Evolutionary conservation across 2,888 invertebrate species (phyloP), one percentile per base, ranked within the genome.

Genomic region (Parelbella ahira): DNA sequence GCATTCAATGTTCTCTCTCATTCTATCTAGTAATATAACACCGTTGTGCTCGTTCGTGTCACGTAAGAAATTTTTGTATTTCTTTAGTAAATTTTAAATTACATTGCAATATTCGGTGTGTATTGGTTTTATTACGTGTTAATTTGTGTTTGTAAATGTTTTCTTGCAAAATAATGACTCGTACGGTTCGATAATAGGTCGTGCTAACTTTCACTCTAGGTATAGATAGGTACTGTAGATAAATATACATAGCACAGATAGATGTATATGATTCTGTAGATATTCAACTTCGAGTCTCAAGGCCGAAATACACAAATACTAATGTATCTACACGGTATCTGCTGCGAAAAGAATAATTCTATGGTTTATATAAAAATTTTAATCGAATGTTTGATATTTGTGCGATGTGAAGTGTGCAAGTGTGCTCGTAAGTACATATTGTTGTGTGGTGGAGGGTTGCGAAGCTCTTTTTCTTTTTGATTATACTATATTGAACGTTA

Each of bases 31-130:
- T 86, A 87, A 87, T 87, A 82, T 86, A 86, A 87, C 87, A 87
- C 87, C 87, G 87, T 86, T 84, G 82, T 77, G 83, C 87, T 86
- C 82, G 83, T 80, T 84, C 84, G 83, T 87, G 87, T 87, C 87
- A 86, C 84, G 86, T 87, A 86, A 87, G 87, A 77, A 71, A 80
- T 82, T 72, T 86, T 80, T 79, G 71, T 83, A 77, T 80, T 84
- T 82, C 42, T 81, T 72, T 68, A 66, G 69, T 61, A 37, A 41
- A 44, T 44, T 37, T 34, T 30, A 37, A 28, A 44, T 42, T 42
- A 36, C n/a, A n/a, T 36, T 18, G 29, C 29, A 12, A 42, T 29
- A 8, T 42, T 42, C 12, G 18, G 34, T 42, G 8, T 42, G 10
- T 36, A 11, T 10, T 18, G n/a, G 23, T 8, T 29, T 29, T 29